Conservation (phyloP, 1,140 invertebrate genomes). For the Heliothis virescens region DNA sequence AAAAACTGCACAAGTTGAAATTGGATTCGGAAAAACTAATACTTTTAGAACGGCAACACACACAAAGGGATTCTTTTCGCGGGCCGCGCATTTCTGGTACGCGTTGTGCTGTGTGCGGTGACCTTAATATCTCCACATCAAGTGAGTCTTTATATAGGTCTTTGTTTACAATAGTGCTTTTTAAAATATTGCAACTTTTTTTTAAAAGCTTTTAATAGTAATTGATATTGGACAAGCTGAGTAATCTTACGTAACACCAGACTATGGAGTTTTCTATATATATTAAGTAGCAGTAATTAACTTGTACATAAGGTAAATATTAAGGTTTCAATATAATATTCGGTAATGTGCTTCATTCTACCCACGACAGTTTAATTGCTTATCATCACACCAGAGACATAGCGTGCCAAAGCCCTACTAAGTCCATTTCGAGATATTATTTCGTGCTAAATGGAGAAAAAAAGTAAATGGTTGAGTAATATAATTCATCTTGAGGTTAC, state of each 20-base stretch:
- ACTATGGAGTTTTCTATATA: background rate
- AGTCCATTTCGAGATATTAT: slow-evolving; percentile 10
- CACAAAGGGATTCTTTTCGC: slow-evolving; percentile 63
- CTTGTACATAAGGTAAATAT: background rate
- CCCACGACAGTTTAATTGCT: background rate
- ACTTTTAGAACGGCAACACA: slow-evolving; percentile 60
- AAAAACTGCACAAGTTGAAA: slow-evolving; percentile 58
- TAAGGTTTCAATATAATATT: background rate
- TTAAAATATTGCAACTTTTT: background rate
- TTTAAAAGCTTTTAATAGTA: background rate
- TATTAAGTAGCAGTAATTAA: background rate
- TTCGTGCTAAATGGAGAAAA: slow-evolving; percentile 21
- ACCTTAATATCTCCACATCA: slow-evolving; percentile 56
- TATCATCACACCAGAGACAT: slow-evolving; percentile 1
- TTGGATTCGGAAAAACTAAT: slow-evolving; percentile 65
- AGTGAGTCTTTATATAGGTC: slow-evolving; percentile 16
- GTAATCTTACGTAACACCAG: background rate
- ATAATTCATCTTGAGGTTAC: slow-evolving; percentile 15
- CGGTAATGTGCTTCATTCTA: background rate
- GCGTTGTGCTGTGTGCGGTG: slow-evolving; percentile 56
- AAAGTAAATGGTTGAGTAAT: slow-evolving; percentile 22
- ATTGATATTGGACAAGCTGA: background rate
- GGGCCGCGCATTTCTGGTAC: slow-evolving; percentile 54
- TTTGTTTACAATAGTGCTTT: slow-evolving; percentile 21
- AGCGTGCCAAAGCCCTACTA: slow-evolving; percentile 13